Conservation (phyloP, 2,888 invertebrate genomes). For the Trichacis sp. region DNA sequence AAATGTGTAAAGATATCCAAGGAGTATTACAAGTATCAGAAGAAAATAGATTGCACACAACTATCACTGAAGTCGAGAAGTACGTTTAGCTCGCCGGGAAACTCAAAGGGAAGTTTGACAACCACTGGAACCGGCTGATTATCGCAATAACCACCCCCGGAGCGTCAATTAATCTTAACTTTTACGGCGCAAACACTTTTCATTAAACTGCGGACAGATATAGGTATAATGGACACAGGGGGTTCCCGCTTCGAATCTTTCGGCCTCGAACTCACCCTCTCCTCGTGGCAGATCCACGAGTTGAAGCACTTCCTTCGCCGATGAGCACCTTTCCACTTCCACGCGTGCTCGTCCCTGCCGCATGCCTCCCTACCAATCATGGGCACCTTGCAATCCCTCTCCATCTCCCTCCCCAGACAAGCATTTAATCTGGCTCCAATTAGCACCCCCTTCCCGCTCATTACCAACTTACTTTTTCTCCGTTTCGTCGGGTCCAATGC, state of each 20-base stretch:
- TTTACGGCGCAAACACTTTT: constrained; percentile 68
- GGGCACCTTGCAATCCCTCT: constrained; percentile 27
- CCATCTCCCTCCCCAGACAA: constrained; percentile 71
- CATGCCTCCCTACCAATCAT: constrained; percentile 30
- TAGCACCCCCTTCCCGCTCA: constrained; percentile 71
- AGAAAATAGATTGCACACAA: too few species aligned
- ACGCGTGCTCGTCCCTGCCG: constrained; percentile 27
- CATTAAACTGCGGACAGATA: constrained; percentile 58
- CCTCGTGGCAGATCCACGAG: constrained; percentile 18
- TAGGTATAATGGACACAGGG: constrained; percentile 8
- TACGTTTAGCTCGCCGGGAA: too few species aligned
- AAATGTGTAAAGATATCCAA: too few species aligned
- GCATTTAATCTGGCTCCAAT: constrained; percentile 77
- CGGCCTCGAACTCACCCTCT: constrained; percentile 9
- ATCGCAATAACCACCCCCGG: constrained; percentile 67
- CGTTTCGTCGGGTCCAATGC: constrained; percentile 25
- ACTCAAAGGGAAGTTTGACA: constrained; percentile 52
- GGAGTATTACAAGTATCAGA: too few species aligned
- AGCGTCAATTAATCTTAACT: constrained; percentile 68
- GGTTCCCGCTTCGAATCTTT: background rate
- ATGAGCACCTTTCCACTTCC: constrained; percentile 45
- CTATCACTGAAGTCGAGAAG: too few species aligned
- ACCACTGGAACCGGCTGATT: constrained; percentile 66
- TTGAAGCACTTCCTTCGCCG: background rate
- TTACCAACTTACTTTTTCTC: constrained; percentile 15